Evolutionary conservation across 2,797 vertebrate species (phyloP).

Genomic region (Graptemys geographica): DNA sequence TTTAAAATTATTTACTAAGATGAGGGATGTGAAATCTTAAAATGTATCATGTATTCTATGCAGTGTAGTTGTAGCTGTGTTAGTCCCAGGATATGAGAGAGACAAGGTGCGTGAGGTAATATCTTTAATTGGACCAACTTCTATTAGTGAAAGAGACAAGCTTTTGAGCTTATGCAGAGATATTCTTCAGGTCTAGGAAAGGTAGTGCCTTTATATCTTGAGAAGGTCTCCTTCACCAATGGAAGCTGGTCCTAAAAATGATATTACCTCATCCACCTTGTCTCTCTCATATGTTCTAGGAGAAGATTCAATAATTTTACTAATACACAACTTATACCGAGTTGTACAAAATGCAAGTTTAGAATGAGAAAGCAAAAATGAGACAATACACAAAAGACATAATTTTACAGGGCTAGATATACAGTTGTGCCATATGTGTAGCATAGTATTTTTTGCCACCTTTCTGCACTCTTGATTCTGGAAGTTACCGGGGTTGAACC

Average conservation of each 20-base stretch:
- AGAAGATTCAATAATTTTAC: neutral
- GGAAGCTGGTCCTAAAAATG: neutral
- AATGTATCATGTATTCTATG: neutral
- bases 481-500: neutral
- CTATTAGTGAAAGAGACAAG: neutral
- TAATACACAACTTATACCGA: neutral
- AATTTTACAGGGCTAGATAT: accelerated
- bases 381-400: accelerated
- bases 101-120: neutral
- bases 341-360: accelerated
- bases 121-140: neutral
- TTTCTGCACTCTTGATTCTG: neutral
- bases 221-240: neutral
- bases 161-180: neutral
- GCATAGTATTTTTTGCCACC: neutral
- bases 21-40: neutral
- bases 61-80: neutral
- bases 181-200: neutral
- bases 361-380: neutral
- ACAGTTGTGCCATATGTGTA: neutral
- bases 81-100: neutral
- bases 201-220: neutral
- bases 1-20: conserved; percentile 24
- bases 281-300: neutral
- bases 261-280: neutral